Conservation (phyloP, 2,797 vertebrate genomes). For the Galagoides demidoff region DNA sequence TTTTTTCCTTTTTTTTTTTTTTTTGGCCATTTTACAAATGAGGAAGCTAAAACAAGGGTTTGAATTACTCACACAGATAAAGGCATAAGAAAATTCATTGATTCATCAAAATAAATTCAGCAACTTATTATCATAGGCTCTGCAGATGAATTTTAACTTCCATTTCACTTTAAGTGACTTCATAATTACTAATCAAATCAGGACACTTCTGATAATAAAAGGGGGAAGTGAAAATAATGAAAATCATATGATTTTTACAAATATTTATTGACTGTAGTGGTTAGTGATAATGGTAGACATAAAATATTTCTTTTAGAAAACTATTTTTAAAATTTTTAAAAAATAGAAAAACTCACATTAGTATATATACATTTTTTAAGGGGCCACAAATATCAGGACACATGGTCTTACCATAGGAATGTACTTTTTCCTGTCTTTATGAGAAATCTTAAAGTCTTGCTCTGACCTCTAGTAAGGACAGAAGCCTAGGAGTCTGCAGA, state of each 20-base stretch:
- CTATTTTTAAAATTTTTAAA: not conserved
- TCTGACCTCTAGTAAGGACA: not conserved
- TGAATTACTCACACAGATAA: constrained; percentile 32
- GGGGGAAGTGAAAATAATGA: not conserved
- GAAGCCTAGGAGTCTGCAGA: not conserved
- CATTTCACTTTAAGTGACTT: not conserved
- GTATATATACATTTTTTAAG: not conserved
- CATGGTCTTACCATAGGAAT: not conserved
- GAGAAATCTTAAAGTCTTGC: not conserved
- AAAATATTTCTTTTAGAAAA: not conserved
- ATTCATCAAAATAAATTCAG: not conserved
- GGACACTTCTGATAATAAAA: not conserved
- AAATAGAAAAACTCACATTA: not conserved
- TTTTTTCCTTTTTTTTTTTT: not conserved
- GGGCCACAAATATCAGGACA: not conserved
- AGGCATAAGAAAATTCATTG: constrained; percentile 6
- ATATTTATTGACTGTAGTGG: not conserved
- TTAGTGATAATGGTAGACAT: not conserved
- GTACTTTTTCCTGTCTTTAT: not conserved
- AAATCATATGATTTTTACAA: not conserved
- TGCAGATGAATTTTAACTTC: not conserved
- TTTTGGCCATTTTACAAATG: not conserved
- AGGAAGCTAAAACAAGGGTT: not conserved
- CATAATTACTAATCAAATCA: constrained; percentile 8
- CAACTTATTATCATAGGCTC: not conserved